Percentiles rank a stretch among this genome's conserved stretches.
phyloP scores from a whole-genome alignment of 2,797 vertebrate species.

The Sardinella longiceps region DNA sequence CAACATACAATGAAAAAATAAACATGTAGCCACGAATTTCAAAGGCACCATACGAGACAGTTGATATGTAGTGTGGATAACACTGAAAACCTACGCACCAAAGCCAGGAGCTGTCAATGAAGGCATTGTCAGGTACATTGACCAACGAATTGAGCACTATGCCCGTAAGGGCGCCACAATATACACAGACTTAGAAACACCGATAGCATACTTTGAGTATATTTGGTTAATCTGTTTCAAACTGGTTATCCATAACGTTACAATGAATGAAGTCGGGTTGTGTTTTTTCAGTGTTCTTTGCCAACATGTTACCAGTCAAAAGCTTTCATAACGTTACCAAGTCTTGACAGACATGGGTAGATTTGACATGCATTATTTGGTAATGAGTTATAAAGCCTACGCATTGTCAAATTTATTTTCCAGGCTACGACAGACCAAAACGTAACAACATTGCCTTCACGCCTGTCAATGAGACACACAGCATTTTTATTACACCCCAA shows the following conservation, averaged over 20 bases:
- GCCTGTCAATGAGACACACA: not conserved
- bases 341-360: not conserved
- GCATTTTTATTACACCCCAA: not conserved
- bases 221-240: not conserved
- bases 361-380: not conserved
- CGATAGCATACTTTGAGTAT: not conserved
- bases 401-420: not conserved
- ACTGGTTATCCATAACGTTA: not conserved
- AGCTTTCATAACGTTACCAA: not conserved
- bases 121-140: constrained; percentile 4
- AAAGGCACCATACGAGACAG: not conserved
- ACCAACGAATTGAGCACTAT: not conserved
- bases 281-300: not conserved
- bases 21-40: not conserved
- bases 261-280: not conserved
- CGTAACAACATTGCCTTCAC: not conserved
- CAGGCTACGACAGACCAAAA: not conserved
- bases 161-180: not conserved
- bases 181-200: not conserved
- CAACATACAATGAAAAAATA: not conserved
- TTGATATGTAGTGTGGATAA: not conserved
- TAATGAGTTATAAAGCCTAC: not conserved
- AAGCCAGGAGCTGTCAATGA: not conserved
- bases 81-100: not conserved
- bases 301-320: not conserved